A percentile compares a stretch with the other conserved stretches of the same genome.
These are phyloP conservation scores for Epicauta chinensis DNA, from an alignment of 1,140 invertebrate species.

Conservation along the genomic window DNA sequence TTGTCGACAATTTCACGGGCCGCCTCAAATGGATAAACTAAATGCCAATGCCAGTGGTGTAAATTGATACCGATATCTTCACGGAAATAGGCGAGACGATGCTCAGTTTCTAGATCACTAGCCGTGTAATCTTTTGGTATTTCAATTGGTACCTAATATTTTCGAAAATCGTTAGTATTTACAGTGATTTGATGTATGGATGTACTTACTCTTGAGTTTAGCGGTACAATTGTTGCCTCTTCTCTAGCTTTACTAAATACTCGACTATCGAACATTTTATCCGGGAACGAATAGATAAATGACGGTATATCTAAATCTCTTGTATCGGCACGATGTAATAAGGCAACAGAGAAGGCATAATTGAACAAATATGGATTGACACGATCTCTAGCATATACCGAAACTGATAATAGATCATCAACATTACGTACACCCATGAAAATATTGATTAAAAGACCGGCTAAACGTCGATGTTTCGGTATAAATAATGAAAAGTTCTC, in stretches of 20 bases:
- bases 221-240: conserved; percentile 56
- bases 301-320: conserved; percentile 63
- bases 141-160: conserved; percentile 51
- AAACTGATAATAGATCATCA: conserved; percentile 63
- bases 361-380: conserved; percentile 73
- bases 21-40: conserved; percentile 68
- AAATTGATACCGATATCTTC: conserved; percentile 69
- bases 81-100: conserved; percentile 68
- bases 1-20: conserved; percentile 55
- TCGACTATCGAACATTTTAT: conserved; percentile 68
- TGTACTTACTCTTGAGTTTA: conserved; percentile 54
- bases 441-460: conserved; percentile 62
- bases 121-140: conserved; percentile 70
- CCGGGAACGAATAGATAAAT: conserved; percentile 66
- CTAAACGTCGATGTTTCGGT: conserved; percentile 61
- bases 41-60: conserved; percentile 82
- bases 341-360: conserved; percentile 67
- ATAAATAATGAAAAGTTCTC: conserved; percentile 71
- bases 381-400: conserved; percentile 64
- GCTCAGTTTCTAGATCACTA: conserved; percentile 64
- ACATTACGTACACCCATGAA: conserved; percentile 63
- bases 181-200: too few species aligned
- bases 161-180: conserved; percentile 32
- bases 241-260: conserved; percentile 62
- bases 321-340: conserved; percentile 69